Percentiles rank a stretch among this genome's conserved stretches.
Evolutionary conservation across 2,888 invertebrate genomes (phyloP).

Genomic region (Cynaeus angustus): DNA sequence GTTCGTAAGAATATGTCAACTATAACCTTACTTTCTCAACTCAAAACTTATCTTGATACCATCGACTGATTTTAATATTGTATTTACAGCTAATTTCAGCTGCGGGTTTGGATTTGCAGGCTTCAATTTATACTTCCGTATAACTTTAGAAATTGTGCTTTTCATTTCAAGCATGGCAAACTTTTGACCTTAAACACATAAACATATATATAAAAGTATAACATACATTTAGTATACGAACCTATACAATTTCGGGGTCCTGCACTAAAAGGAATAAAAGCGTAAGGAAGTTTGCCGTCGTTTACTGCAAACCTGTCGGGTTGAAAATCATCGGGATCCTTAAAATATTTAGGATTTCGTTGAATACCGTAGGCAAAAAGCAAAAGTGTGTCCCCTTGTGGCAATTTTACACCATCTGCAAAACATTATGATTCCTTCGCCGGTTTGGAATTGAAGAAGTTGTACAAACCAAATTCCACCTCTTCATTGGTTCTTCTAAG

Average conservation of each 20-base stretch:
- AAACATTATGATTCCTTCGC: not conserved
- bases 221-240: not conserved
- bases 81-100: slow-evolving; percentile 13
- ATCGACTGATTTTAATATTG: slow-evolving; percentile 19
- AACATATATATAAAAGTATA: not conserved
- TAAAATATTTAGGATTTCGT: slow-evolving; percentile 72
- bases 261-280: slow-evolving; percentile 78
- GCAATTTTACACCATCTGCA: slow-evolving; percentile 48
- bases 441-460: too few species aligned
- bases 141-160: slow-evolving; percentile 71
- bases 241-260: slow-evolving; percentile 78
- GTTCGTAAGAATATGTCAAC: too few species aligned
- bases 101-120: slow-evolving; percentile 41
- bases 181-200: slow-evolving; percentile 67
- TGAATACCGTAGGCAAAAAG: slow-evolving; percentile 72
- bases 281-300: slow-evolving; percentile 70
- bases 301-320: slow-evolving; percentile 74
- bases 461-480: slow-evolving; percentile 58
- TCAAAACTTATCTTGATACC: slow-evolving; percentile 15
- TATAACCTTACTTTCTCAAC: not conserved
- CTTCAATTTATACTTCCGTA: slow-evolving; percentile 70
- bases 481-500: slow-evolving; percentile 70
- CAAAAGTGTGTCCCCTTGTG: slow-evolving; percentile 69
- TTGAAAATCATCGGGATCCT: slow-evolving; percentile 72
- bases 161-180: slow-evolving; percentile 74